Base-by-base conservation (phyloP, 2,797 vertebrate genomes). In the Euphonia xanthogaster region DNA sequence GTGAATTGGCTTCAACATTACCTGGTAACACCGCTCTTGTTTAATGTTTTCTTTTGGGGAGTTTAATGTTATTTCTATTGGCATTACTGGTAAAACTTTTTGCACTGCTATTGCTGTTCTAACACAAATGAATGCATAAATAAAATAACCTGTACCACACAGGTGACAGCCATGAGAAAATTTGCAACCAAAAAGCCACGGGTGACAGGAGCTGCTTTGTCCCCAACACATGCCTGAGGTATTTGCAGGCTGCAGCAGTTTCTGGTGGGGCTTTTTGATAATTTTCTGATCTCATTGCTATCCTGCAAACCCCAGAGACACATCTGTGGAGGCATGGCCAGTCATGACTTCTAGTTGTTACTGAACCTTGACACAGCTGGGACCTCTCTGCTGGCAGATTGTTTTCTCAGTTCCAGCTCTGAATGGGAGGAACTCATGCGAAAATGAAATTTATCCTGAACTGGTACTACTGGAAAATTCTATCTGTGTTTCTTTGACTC, bases 361-460 rank as follows among this genome's bases (percentile, higher is more conserved):
- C 86, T 94, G 95, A 95, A 84, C 84, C 91, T 91, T 92, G 80
- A 86, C 82, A 71, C 92, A 90, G 61, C 87, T 94, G 87, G 90
- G 72, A 95, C 55, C 58, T 93, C 86, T 92, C 70, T 96, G 92
- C 94, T 76, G 68, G 86, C 72, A 94, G 74, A 76, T 86, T 91
- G 75, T 82, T 94, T 79, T 53, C 90, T 95, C 85, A 95, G 62
- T 94, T 96, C 83, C 80, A 82, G 21, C 45, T 96, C 35, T 86
- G 88, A 96, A 75, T 28, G 57, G 62, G 92, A 83, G 73, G 60
- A 82, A 90, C 94, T 94, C 2, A 90, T 84, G 88, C 27, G 16
- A 95, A 97, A 96, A 96, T 75, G 37, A 96, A 97, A 96, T 66
- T 12, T 31, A 89, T 82, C 82, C 55, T 81, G 70, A 88, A 74